These are phyloP conservation scores for Nerophis lumbriciformis DNA, from an alignment of 2,113 vertebrate genomes.

Conservation along the genomic window DNA sequence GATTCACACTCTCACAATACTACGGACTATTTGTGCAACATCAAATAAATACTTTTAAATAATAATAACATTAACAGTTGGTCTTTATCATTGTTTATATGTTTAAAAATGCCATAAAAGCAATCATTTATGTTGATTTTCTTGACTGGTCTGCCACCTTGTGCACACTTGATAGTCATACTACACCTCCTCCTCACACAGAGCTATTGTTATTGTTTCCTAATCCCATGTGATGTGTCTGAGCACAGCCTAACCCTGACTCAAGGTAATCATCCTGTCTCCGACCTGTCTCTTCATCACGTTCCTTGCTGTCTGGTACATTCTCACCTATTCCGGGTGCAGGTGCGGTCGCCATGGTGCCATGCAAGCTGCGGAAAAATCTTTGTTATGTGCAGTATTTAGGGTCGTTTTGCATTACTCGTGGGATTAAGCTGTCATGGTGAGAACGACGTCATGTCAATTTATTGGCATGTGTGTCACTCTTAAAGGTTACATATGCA, in stretches of 20 bases:
- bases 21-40: not conserved
- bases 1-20: slow-evolving; percentile 13
- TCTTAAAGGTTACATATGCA: no score
- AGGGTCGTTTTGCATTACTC: not conserved
- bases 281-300: slow-evolving; percentile 45
- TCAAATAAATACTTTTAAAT: not conserved
- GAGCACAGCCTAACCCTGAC: slow-evolving; percentile 21
- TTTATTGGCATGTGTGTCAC: not conserved
- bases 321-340: slow-evolving; percentile 23
- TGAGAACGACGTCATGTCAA: no score
- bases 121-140: not conserved
- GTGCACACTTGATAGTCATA: slow-evolving; percentile 31
- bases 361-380: not conserved
- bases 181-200: slow-evolving; percentile 12
- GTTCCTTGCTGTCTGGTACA: slow-evolving; percentile 24
- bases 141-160: slow-evolving; percentile 58
- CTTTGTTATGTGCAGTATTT: not conserved
- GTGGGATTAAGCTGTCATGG: not conserved
- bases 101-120: not conserved
- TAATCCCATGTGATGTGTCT: slow-evolving; percentile 31
- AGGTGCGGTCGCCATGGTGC: not conserved
- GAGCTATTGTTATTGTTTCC: slow-evolving; percentile 32
- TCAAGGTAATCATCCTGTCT: slow-evolving; percentile 48
- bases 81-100: not conserved
- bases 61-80: slow-evolving; percentile 1